A percentile compares a stretch with the other conserved stretches of the same genome.
Evolutionary conservation across 2,113 vertebrate species (phyloP).

Genomic region (Centropus unirufus): DNA sequence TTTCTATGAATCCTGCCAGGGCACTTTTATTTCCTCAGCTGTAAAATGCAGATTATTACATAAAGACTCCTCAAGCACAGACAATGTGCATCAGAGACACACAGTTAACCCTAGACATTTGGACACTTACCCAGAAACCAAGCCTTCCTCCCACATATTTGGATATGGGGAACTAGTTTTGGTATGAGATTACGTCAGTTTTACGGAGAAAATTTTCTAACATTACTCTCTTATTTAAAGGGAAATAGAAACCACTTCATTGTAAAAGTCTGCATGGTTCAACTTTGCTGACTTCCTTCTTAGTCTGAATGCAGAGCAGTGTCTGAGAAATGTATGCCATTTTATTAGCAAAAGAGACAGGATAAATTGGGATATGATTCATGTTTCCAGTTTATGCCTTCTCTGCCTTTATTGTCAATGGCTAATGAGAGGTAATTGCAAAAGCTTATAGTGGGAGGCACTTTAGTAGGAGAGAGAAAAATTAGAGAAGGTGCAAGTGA

Average conservation of each 20-base stretch:
- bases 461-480: conserved; percentile 3
- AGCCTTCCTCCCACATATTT: neutral
- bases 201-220: neutral
- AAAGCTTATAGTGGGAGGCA: neutral
- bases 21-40: neutral
- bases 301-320: neutral
- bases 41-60: neutral
- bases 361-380: conserved; percentile 50
- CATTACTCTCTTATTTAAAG: neutral
- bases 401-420: conserved; percentile 38
- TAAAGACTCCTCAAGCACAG: neutral
- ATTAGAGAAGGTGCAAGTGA: neutral
- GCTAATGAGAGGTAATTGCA: conserved; percentile 47
- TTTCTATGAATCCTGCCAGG: neutral
- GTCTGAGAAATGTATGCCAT: neutral
- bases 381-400: conserved; percentile 43
- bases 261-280: neutral
- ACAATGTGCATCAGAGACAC: neutral
- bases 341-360: conserved; percentile 35
- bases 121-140: neutral
- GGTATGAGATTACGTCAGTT: neutral
- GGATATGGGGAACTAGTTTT: neutral
- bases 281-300: neutral
- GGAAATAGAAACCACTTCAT: neutral
- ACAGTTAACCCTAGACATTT: neutral